Evolutionary conservation across 2,113 vertebrate genomes (phyloP).

Genomic region (Marcusenius ussheri): DNA sequence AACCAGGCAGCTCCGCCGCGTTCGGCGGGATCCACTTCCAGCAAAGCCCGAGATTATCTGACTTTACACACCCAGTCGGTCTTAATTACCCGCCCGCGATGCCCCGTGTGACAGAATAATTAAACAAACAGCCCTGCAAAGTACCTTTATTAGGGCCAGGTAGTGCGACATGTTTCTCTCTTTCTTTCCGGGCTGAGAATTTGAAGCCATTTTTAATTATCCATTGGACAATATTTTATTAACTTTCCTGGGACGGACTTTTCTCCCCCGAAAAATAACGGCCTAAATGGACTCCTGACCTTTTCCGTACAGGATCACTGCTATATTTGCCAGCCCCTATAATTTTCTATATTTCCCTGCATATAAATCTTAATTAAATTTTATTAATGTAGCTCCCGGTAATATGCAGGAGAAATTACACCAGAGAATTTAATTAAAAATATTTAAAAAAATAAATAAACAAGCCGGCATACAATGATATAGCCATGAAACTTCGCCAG

Average conservation of each 20-base stretch:
- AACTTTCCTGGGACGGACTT: not conserved
- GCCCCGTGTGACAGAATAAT: not conserved
- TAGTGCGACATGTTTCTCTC: not conserved
- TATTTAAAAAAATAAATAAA: not conserved
- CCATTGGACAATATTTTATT: not conserved
- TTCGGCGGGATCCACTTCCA: not conserved
- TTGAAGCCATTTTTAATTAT: not conserved
- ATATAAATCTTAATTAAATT: conserved; percentile 5
- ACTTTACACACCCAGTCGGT: not conserved
- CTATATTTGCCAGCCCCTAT: not conserved
- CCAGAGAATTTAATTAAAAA: conserved; percentile 2
- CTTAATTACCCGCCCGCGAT: not conserved
- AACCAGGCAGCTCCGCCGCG: not conserved
- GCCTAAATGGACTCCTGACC: not conserved
- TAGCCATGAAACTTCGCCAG: not conserved
- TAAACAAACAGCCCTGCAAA: not conserved
- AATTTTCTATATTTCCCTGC: not conserved
- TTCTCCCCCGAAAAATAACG: not conserved
- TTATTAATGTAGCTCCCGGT: conserved; percentile 5
- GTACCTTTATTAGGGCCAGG: not conserved
- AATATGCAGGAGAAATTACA: not conserved
- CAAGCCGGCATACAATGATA: not conserved
- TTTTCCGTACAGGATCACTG: not conserved
- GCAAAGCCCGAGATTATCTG: not conserved
- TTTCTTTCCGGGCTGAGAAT: not conserved